These are phyloP conservation scores for Eutolmus rufibarbis DNA, from an alignment of 2,888 invertebrate species.

Conservation along the genomic window DNA sequence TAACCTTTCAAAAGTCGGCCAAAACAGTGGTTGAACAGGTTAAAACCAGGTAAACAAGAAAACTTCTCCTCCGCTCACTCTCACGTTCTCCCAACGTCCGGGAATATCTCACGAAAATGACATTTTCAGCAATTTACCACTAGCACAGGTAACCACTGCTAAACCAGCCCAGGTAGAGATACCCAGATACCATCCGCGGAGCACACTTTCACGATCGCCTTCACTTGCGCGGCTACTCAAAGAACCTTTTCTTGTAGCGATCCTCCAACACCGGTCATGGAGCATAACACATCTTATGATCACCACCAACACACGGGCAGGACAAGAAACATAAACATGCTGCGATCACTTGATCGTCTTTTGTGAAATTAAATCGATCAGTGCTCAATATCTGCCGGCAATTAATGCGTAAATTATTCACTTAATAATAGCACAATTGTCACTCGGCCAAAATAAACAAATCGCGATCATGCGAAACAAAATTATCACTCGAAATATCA, in stretches of 20 bases:
- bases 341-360: neutral
- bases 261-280: neutral
- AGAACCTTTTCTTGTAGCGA: neutral
- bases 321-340: neutral
- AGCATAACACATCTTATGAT: neutral
- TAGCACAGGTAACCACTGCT: neutral
- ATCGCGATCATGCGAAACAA: neutral
- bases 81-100: neutral
- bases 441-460: neutral
- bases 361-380: neutral
- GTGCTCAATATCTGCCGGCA: neutral
- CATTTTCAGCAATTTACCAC: conserved; percentile 4
- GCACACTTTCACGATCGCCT: neutral
- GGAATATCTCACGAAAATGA: conserved; percentile 2
- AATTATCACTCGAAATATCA: neutral
- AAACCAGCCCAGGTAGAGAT: neutral
- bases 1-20: conserved; percentile 34
- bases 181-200: neutral
- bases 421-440: conserved; percentile 13
- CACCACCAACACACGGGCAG: neutral
- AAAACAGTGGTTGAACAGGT: conserved; percentile 23
- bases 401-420: conserved; percentile 8
- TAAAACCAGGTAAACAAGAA: conserved; percentile 29
- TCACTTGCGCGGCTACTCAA: neutral
- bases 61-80: neutral